Evolutionary conservation across 2,113 vertebrate genomes (phyloP), one percentile per base, ranked within the genome.

Genomic region (Sturnus vulgaris): DNA sequence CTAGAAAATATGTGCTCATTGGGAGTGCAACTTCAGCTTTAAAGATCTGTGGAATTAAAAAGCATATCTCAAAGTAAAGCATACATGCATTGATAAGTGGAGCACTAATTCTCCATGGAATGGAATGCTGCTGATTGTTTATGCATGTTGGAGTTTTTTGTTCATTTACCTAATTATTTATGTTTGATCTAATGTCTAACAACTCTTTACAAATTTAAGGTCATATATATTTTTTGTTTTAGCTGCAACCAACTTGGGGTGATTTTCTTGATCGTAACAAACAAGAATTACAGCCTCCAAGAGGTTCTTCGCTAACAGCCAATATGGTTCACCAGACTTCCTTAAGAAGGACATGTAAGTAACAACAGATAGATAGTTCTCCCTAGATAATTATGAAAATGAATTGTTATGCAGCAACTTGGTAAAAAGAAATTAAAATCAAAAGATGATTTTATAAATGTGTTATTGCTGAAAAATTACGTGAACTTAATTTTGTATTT

Each of bases 251-350:
- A 65, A 85, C 98, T 20, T 99, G 99, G 99, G 99, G 99, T 64
- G 99, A 99, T 75, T 99, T 99, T 95, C 97, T 98, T 92, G 99
- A 99, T 52, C 97, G 97, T 61, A 98, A 98, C 33, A 98, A 98
- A 93, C 98, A 98, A 84, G 98, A 98, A 61, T 98, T 98, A 18
- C 98, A 97, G 52, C 97, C 97, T 64, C 82, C 91, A 15, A 98
- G 95, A 94, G 98, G 98, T 92, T 92, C 98, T 53, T 72, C 97
- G 0, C 91, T 98, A 71, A 92, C 98, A 49, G 84, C 98, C 47
- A 98, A 85, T 64, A 8, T 98, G 23, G 91, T 97, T 56, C 97
- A 98, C 92, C 98, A 98, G 28, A 96, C 98, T 61, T 77, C 98
- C 72, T 88, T 98, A 86, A 98, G 98, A 89, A 99, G 98, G 90